Conservation (phyloP, 2,888 invertebrate genomes). For the Agonum fuliginosum region DNA sequence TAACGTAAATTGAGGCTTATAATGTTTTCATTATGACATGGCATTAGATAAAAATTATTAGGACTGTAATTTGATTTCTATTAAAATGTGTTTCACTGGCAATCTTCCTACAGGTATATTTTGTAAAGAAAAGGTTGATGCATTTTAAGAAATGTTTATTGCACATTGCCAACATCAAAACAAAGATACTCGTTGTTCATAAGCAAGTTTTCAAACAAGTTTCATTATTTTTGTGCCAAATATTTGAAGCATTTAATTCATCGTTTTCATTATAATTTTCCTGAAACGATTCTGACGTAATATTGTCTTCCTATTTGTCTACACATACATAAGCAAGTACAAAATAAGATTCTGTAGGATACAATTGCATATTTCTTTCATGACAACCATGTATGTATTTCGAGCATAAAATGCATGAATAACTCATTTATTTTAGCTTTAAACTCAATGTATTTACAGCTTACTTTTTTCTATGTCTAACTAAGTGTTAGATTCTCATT, state of each 20-base stretch:
- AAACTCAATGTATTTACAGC: constrained; percentile 24
- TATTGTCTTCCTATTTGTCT: constrained; percentile 44
- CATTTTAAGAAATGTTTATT: not conserved
- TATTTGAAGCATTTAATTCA: not conserved
- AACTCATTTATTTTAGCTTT: not conserved
- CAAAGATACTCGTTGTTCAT: not conserved
- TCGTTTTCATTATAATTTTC: not conserved
- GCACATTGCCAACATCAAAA: not conserved
- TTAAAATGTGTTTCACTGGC: too few species aligned
- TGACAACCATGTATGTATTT: not conserved
- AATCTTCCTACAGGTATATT: too few species aligned
- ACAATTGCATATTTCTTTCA: not conserved
- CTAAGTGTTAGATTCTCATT: constrained; percentile 5
- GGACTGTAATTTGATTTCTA: too few species aligned
- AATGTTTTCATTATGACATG: too few species aligned
- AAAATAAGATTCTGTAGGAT: constrained; percentile 36
- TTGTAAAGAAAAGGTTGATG: too few species aligned
- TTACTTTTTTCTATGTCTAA: constrained; percentile 18
- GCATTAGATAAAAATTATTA: too few species aligned
- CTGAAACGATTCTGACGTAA: constrained; percentile 31
- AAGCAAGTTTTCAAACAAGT: too few species aligned
- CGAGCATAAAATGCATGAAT: not conserved
- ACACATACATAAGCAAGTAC: constrained; percentile 44
- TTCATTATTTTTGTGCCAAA: constrained; percentile 16
- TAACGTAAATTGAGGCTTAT: too few species aligned